These are phyloP conservation scores for Ectropis grisescens DNA, from an alignment of 1,140 invertebrate genomes.

Conservation along the genomic window DNA sequence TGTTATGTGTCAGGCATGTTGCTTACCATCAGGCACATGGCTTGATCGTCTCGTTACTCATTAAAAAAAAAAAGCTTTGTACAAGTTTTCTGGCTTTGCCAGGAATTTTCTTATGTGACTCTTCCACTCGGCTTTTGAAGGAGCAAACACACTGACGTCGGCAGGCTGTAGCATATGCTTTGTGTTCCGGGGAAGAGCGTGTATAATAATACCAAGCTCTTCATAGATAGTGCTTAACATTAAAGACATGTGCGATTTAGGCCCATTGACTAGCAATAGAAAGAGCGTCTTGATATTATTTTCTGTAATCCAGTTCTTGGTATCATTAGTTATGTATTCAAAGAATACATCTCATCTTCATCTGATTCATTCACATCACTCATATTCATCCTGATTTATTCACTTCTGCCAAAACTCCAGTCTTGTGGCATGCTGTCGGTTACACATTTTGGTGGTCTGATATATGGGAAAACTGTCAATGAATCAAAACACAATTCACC, in stretches of 20 bases:
- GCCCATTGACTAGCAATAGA: conserved; percentile 49
- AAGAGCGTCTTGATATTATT: conserved; percentile 19
- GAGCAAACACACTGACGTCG: conserved; percentile 41
- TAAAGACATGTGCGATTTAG: conserved; percentile 43
- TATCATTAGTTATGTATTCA: conserved; percentile 48
- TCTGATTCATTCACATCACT: no score
- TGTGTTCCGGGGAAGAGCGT: conserved; percentile 47
- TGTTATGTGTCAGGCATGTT: no score
- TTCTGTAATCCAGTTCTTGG: conserved; percentile 27
- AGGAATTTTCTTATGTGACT: conserved; percentile 13
- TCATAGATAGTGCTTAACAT: conserved; percentile 39
- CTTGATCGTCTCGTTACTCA: no score
- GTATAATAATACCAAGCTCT: conserved; percentile 40
- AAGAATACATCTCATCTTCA: conserved; percentile 39
- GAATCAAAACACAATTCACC: conserved; percentile 18
- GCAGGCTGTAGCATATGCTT: conserved; percentile 56
- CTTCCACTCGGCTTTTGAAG: conserved; percentile 24
- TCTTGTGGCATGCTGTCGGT: conserved; percentile 24
- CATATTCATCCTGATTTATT: conserved; percentile 50
- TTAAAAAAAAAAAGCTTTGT: no score
- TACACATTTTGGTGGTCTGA: conserved; percentile 19
- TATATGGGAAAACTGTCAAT: conserved; percentile 23
- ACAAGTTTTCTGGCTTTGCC: conserved; percentile 2
- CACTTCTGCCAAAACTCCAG: conserved; percentile 37
- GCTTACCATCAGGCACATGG: no score